Evolutionary conservation across 2,113 vertebrate genomes (phyloP), one percentile per base, ranked within the genome.

Genomic region (Myotis lucifugus): DNA sequence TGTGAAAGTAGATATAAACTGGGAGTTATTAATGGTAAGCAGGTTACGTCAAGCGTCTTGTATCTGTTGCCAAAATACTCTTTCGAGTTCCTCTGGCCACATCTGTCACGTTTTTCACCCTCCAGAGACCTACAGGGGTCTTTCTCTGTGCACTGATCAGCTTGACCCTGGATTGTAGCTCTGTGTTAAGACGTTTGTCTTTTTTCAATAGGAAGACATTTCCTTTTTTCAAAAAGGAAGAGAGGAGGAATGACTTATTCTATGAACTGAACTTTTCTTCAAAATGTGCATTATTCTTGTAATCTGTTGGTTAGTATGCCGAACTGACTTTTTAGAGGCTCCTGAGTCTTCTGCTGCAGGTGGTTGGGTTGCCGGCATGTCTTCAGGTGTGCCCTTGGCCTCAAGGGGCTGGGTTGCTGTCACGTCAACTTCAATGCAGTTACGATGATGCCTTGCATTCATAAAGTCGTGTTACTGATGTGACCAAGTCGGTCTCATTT

Each of bases 21-120:
- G 79, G 86, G 83, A 18, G 79, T 96, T 85, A 56, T 95, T 91
- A 97, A 88, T 90, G 96, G 79, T 93, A 94, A 96, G 85, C 97
- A 95, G 81, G 91, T 88, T 77, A 91, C 83, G 82, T 93, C 88
- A 70, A 93, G 91, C 59, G 15, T 79, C 91, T 78, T 67, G 85
- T 32, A 6, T 59, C 42, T 54, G 25, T 90, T 96, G 95, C 79
- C 5, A 37, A 84, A 82, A 88, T 94, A 59, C 6, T 91, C 66
- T 95, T 95, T 91, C 69, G 76, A 37, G 92, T 96, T 95, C 37
- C n/a, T 79, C 67, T 27, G 32, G 76, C 73, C 90, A 66, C 78
- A 87, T 91, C 91, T 95, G 95, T 95, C 95, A 79, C 81, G 8
- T 40, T 74, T 64, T 2, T 81, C 14, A 94, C 95, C 91, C 88